These are phyloP conservation scores for Cheilosia scutellata DNA, from an alignment of 2,888 invertebrate species.

Conservation along the genomic window DNA sequence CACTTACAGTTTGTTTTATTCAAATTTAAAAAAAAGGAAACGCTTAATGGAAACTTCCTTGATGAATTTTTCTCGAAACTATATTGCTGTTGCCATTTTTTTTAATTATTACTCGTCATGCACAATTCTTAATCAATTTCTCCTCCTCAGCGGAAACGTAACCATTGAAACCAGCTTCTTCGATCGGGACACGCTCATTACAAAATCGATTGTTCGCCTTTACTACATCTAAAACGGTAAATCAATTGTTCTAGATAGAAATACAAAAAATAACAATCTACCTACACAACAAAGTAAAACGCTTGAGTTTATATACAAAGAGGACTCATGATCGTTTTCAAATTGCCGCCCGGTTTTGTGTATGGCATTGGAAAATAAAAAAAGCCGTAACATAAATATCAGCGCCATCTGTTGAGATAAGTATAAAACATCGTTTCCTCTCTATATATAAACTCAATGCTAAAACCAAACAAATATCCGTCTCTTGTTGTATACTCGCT, in stretches of 20 bases:
- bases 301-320: too few species aligned
- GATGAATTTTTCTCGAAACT: too few species aligned
- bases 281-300: constrained; percentile 44
- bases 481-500: constrained; percentile 74
- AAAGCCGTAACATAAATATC: too few species aligned
- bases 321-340: too few species aligned
- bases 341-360: too few species aligned
- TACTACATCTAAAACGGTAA: constrained; percentile 91
- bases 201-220: constrained; percentile 96
- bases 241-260: constrained; percentile 20
- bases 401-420: too few species aligned
- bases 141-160: constrained; percentile 92
- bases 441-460: too few species aligned
- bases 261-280: constrained; percentile 60
- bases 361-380: too few species aligned
- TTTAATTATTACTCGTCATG: background rate
- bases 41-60: too few species aligned
- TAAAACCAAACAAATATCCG: constrained; percentile 61
- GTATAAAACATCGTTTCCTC: too few species aligned
- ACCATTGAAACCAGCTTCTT: constrained; percentile 98
- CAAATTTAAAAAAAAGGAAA: too few species aligned
- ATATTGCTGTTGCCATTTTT: background rate
- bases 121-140: background rate
- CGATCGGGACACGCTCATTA: constrained; percentile 96
- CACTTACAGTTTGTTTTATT: too few species aligned